phyloP scores from a whole-genome alignment of 2,888 invertebrate species.

The Hecatera dysodea region DNA sequence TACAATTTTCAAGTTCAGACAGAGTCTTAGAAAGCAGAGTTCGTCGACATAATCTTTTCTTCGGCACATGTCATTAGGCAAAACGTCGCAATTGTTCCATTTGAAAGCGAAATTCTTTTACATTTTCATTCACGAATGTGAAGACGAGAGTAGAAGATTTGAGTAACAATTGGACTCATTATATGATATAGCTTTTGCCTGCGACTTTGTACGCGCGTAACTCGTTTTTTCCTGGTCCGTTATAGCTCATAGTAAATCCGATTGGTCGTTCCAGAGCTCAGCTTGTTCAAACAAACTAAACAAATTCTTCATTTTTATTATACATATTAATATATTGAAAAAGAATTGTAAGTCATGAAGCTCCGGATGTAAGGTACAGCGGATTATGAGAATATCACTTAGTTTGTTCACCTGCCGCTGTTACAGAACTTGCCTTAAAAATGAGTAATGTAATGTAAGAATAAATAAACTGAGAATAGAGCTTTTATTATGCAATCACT shows the following conservation, averaged over 20 bases:
- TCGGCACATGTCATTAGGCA: slow-evolving; percentile 75
- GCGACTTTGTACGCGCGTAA: no score
- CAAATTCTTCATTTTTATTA: no score
- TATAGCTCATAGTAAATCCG: no score
- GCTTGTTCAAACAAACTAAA: no score
- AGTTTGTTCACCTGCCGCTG: slow-evolving; percentile 52
- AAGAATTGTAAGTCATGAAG: slow-evolving; percentile 45
- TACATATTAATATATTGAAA: slow-evolving; percentile 64
- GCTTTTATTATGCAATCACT: slow-evolving; percentile 17
- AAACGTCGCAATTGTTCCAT: slow-evolving; percentile 74
- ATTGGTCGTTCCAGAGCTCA: no score
- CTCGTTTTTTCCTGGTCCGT: no score
- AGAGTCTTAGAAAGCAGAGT: slow-evolving; percentile 79
- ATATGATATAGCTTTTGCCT: no score
- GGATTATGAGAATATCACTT: slow-evolving; percentile 49
- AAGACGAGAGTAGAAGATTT: slow-evolving; percentile 70
- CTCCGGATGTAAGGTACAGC: slow-evolving; percentile 30
- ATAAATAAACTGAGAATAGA: slow-evolving; percentile 24
- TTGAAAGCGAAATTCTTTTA: slow-evolving; percentile 77
- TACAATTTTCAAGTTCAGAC: slow-evolving; percentile 72
- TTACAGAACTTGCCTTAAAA: slow-evolving; percentile 34
- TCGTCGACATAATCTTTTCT: slow-evolving; percentile 78
- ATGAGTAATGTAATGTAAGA: slow-evolving; percentile 39
- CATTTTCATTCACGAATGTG: slow-evolving; percentile 69
- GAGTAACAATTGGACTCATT: slow-evolving; percentile 67